Evolutionary conservation across 2,797 vertebrate species (phyloP).

Genomic region (Hydrolagus colliei): DNA sequence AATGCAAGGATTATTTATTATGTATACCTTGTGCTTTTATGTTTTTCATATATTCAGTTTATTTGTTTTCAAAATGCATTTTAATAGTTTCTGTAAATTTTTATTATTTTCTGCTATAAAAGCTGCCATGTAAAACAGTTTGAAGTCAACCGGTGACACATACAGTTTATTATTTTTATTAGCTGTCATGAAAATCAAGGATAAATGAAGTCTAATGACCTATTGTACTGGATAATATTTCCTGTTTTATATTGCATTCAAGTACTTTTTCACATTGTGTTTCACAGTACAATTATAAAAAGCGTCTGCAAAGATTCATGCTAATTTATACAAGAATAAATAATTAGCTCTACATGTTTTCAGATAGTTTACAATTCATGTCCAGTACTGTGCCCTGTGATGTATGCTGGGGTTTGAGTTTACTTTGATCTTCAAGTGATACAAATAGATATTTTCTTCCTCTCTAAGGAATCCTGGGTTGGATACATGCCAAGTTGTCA

Average conservation of each 20-base stretch:
- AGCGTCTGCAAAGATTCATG: neutral
- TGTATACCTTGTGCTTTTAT: too few species aligned
- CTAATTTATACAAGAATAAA: too few species aligned
- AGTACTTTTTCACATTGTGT: neutral
- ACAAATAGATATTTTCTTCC: too few species aligned
- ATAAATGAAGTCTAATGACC: slow-evolving; percentile 8
- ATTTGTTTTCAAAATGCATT: neutral
- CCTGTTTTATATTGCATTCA: neutral
- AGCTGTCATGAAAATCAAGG: slow-evolving; percentile 9
- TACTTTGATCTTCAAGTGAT: too few species aligned
- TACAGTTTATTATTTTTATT: neutral
- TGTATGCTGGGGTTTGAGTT: too few species aligned
- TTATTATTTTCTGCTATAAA: neutral
- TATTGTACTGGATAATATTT: neutral
- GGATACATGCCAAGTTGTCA: too few species aligned
- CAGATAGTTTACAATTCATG: too few species aligned
- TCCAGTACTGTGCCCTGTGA: too few species aligned
- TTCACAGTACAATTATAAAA: neutral
- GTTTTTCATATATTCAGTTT: neutral
- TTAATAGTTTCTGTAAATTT: neutral
- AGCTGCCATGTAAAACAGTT: neutral
- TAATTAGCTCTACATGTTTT: too few species aligned
- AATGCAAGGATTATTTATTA: too few species aligned
- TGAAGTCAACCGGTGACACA: neutral
- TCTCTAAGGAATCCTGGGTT: too few species aligned